Conservation (phyloP, 2,113 vertebrate species). For the Macquaria ambigua region DNA sequence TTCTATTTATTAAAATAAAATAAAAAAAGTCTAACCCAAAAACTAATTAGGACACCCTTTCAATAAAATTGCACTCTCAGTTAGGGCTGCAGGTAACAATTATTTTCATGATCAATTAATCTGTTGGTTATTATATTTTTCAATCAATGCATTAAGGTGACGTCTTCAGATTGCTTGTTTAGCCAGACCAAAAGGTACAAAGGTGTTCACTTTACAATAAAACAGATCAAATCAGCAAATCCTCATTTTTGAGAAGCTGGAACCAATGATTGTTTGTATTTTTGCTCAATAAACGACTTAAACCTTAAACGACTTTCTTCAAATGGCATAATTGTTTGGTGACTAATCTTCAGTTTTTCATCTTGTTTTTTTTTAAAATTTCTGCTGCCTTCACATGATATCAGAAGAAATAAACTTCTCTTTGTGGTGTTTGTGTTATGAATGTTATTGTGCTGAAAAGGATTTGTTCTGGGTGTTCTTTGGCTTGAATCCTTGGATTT, state of each 20-base stretch:
- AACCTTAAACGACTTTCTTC: too few species aligned
- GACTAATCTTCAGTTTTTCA: too few species aligned
- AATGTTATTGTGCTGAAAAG: background rate
- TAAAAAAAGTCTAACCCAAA: background rate
- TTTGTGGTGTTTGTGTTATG: background rate
- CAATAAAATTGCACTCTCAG: background rate
- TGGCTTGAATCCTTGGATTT: background rate
- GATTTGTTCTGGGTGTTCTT: background rate
- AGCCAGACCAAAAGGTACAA: background rate
- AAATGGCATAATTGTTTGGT: too few species aligned
- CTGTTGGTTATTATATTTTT: slow-evolving; percentile 34
- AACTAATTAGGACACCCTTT: background rate
- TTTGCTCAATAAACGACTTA: background rate
- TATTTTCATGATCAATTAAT: slow-evolving; percentile 42
- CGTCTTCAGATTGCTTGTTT: background rate
- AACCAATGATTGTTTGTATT: background rate
- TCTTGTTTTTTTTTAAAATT: too few species aligned
- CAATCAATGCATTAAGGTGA: background rate
- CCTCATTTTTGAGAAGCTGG: background rate
- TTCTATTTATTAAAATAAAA: background rate
- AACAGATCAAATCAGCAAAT: slow-evolving; percentile 5
- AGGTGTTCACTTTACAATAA: background rate
- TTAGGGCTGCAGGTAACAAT: slow-evolving; percentile 28
- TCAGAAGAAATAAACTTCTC: background rate
- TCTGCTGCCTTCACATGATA: background rate